Percentiles rank a stretch among this genome's conserved stretches.
These are phyloP conservation scores for Bambusicola thoracicus DNA, from an alignment of 2,113 vertebrate genomes.

Conservation along the genomic window DNA sequence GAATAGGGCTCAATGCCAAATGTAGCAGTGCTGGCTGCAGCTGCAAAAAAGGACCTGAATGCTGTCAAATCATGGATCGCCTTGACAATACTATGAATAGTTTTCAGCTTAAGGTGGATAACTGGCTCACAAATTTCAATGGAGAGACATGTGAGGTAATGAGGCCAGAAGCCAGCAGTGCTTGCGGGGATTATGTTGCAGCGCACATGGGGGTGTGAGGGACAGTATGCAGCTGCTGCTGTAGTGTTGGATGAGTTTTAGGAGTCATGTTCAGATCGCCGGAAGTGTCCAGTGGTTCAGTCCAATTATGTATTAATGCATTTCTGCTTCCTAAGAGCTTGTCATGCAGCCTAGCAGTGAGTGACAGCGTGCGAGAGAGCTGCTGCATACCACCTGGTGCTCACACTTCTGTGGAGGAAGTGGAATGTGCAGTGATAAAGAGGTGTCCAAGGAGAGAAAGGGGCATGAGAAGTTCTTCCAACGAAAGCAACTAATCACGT, in stretches of 20 bases:
- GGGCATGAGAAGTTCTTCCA: not conserved
- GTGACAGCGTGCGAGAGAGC: not conserved
- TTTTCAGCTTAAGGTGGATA: not conserved
- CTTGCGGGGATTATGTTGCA: not conserved
- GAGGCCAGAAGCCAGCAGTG: not conserved
- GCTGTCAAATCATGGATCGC: not conserved
- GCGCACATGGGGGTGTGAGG: not conserved
- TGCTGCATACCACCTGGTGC: not conserved
- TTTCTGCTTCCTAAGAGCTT: constrained; percentile 30
- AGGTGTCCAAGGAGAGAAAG: not conserved
- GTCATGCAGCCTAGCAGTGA: constrained; percentile 2
- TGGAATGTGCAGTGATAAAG: not conserved
- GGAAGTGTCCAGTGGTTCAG: not conserved
- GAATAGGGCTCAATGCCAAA: not conserved
- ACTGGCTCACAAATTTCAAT: constrained; percentile 2
- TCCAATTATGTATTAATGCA: not conserved
- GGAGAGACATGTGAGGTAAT: not conserved
- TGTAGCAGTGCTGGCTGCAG: not conserved
- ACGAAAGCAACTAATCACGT: not conserved
- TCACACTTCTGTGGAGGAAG: not conserved
- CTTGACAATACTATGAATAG: not conserved
- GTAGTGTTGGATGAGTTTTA: not conserved
- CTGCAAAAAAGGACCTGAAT: not conserved
- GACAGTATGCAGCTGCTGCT: not conserved
- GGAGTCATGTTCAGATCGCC: not conserved